These are phyloP conservation scores for Ptychadena robeensis DNA, from an alignment of 2,797 vertebrate species.

Conservation along the genomic window DNA sequence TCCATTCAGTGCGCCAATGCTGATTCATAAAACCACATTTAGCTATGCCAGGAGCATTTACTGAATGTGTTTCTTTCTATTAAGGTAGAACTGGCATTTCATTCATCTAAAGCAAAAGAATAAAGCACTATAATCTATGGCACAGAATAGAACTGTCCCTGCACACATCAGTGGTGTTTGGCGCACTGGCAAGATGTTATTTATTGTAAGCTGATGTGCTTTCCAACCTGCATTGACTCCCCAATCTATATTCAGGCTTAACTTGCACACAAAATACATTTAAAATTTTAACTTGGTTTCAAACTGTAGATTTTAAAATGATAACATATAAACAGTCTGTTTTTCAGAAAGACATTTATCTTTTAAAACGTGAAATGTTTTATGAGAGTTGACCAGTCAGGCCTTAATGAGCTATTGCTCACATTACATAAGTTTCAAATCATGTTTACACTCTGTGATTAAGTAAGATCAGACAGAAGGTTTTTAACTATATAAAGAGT, in stretches of 20 bases:
- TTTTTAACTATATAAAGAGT: too few species aligned
- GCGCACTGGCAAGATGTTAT: background rate
- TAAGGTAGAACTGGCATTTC: conserved; percentile 1
- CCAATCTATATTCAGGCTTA: background rate
- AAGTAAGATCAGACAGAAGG: too few species aligned
- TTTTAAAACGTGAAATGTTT: too few species aligned
- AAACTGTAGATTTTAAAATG: too few species aligned
- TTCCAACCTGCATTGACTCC: background rate
- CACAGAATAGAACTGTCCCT: background rate
- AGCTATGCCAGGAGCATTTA: conserved; percentile 8
- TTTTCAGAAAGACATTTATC: too few species aligned
- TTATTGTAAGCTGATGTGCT: background rate
- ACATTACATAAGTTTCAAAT: too few species aligned
- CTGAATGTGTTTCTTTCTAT: background rate
- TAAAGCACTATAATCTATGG: background rate
- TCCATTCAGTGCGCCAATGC: background rate
- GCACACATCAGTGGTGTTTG: background rate
- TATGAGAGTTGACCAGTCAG: too few species aligned
- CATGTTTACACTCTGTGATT: too few species aligned
- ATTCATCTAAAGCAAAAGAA: conserved; percentile 20
- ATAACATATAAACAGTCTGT: too few species aligned
- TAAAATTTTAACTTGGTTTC: background rate
- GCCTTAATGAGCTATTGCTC: too few species aligned
- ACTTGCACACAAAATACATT: background rate
- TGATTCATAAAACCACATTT: conserved; percentile 38